Percentiles rank a stretch among this genome's conserved stretches.
phyloP scores from a whole-genome alignment of 2,797 vertebrate species.

The Leptodactylus fallax region DNA sequence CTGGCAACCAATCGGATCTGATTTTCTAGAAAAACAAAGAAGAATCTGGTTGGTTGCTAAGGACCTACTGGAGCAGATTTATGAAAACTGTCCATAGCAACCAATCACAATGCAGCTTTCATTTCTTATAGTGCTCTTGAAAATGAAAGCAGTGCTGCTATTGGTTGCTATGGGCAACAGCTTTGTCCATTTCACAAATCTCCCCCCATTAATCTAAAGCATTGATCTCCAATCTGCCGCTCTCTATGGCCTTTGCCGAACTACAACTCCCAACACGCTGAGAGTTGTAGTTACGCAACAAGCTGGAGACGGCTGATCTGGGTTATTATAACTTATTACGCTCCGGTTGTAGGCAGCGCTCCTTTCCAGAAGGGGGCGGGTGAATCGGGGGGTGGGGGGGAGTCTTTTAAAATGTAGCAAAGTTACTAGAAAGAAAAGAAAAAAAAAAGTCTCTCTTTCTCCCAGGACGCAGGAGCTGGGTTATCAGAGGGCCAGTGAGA shows the following conservation, averaged over 20 bases:
- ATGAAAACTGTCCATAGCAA: neutral
- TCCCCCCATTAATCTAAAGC: neutral
- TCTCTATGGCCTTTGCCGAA: neutral
- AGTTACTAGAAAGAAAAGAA: slow-evolving; percentile 44
- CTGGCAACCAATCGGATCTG: neutral
- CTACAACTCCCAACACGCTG: neutral
- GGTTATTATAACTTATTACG: neutral
- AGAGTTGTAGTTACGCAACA: neutral
- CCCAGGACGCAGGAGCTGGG: slow-evolving; percentile 38
- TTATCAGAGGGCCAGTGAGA: slow-evolving; percentile 45
- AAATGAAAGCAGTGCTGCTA: neutral
- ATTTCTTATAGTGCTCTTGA: neutral
- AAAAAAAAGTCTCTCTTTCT: slow-evolving; percentile 27
- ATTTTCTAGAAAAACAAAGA: neutral
- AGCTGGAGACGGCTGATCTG: no score
- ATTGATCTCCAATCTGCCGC: neutral
- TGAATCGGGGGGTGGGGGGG: neutral
- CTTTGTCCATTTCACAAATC: no score
- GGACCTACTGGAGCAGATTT: neutral
- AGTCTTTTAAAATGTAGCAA: neutral
- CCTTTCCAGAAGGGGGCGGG: neutral
- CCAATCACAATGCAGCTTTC: neutral
- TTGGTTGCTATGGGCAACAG: neutral
- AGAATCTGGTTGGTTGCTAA: neutral
- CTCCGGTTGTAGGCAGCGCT: neutral